Evolutionary conservation across 2,797 vertebrate species (phyloP), one percentile per base, ranked within the genome.

Genomic region (Erethizon dorsatum): DNA sequence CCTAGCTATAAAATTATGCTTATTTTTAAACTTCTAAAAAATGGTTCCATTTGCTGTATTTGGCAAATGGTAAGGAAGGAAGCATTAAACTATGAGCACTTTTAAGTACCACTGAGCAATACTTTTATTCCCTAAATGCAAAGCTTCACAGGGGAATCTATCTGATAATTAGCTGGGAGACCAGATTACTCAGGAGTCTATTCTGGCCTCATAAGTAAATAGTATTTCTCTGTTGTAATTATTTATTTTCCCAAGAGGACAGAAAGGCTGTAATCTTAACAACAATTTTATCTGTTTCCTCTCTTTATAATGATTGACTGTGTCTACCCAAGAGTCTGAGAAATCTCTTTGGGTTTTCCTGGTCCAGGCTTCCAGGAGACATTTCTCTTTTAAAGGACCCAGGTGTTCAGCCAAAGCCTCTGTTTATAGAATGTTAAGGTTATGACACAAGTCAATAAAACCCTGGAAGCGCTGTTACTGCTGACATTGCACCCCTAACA

Each of bases 351-450:
- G 88, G 84, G n/a, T 88, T 95, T 87, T 73, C 77, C 94, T 96
- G 18, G 88, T 26, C 96, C 82, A 73, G 83, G 73, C 88, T 97
- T 96, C 92, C 86, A 96, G 92, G 57, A 97, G 96, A 93, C 73
- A 83, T 90, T 96, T 97, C 96, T 97, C 88, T 96, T 92, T 95
- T 96, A 97, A 97, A 97, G 86, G 97, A 77, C 92, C 94, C 86
- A 97, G 97, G 97, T 97, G 97, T 96, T 96, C 91, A 97, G 95
- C 75, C 18, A 79, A 86, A 89, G 54, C 88, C 88, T 88, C 82
- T 97, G 96, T 98, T 97, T 97, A 97, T 97, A 96, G 97, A 97
- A 98, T 86, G 98, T 96, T 91, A 95, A 97, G 94, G 97, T 96
- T 98, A 90, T 86, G 94, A 90, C 96, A 93, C 71, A 82, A 97